Percentiles rank a stretch among this genome's conserved stretches.
Evolutionary conservation across 1,140 invertebrate genomes (phyloP).

Genomic region (Drosophila guanche): DNA sequence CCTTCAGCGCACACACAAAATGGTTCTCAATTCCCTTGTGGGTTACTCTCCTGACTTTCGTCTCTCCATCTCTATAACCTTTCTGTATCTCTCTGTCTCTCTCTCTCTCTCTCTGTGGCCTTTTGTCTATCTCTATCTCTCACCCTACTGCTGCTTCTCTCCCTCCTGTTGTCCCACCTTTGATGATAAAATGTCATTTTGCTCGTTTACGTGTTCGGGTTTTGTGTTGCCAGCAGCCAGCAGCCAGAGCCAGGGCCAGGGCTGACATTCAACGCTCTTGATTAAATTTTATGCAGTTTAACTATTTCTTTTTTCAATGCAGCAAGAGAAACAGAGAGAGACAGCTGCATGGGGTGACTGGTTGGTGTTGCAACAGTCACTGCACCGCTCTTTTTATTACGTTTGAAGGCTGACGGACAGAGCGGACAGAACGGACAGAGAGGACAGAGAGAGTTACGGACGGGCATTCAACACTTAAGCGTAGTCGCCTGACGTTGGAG

Average conservation of each 20-base stretch:
- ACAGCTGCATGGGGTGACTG: background rate
- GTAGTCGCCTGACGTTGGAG: conserved; percentile 13
- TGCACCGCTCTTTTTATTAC: conserved; percentile 58
- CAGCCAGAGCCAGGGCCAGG: conserved; percentile 51
- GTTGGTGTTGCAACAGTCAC: conserved; percentile 5
- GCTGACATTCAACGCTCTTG: conserved; percentile 80
- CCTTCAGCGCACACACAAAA: conserved; percentile 80
- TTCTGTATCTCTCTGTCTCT: conserved; percentile 3
- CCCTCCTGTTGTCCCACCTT: conserved; percentile 60
- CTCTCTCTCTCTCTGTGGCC: background rate
- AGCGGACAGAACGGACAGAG: conserved; percentile 10
- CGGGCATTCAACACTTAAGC: conserved; percentile 64
- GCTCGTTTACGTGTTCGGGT: conserved; percentile 74
- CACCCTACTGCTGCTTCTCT: conserved; percentile 34
- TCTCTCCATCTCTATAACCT: background rate
- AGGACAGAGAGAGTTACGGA: background rate
- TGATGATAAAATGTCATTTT: conserved; percentile 82
- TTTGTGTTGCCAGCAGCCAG: conserved; percentile 39
- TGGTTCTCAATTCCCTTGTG: conserved; percentile 51
- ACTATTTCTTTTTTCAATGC: conserved; percentile 58
- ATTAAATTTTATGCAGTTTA: conserved; percentile 82
- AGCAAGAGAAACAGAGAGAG: background rate
- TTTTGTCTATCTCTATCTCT: conserved; percentile 4
- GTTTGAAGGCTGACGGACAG: conserved; percentile 65
- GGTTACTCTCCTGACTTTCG: conserved; percentile 24